A percentile compares a stretch with the other conserved stretches of the same genome.
These are phyloP conservation scores for Dromius quadrimaculatus DNA, from an alignment of 2,888 invertebrate species.

Conservation along the genomic window DNA sequence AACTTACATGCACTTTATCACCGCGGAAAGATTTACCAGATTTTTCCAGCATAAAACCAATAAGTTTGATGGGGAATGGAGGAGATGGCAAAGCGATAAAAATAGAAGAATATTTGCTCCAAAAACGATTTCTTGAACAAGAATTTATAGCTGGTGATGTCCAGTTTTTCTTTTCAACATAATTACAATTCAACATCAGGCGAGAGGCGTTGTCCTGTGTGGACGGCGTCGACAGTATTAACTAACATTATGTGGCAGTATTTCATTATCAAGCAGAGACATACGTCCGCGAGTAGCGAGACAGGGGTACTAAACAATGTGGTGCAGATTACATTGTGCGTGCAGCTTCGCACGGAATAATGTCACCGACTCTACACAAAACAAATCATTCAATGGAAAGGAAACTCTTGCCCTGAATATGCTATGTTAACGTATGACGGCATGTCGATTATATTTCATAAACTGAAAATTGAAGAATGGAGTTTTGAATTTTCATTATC, in stretches of 20 bases:
- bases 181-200: not conserved
- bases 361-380: not conserved
- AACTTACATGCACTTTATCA: conserved; percentile 28
- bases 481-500: too few relatives aligned
- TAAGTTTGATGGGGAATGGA: not conserved
- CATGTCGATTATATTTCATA: not conserved
- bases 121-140: too few relatives aligned
- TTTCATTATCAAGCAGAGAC: conserved; percentile 20
- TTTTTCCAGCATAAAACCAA: conserved; percentile 23
- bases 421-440: not conserved
- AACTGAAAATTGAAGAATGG: too few relatives aligned
- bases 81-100: too few relatives aligned
- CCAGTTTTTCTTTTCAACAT: too few relatives aligned
- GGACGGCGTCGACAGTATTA: not conserved
- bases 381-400: conserved; percentile 11
- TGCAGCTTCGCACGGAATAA: not conserved
- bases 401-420: too few relatives aligned
- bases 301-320: not conserved
- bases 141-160: too few relatives aligned
- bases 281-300: not conserved
- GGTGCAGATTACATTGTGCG: conserved; percentile 39
- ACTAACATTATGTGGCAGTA: conserved; percentile 2
- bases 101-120: too few relatives aligned
- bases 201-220: not conserved
- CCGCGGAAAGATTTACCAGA: conserved; percentile 11